phyloP scores from a whole-genome alignment of 2,797 vertebrate species.

The Pantherophis vulpinus region DNA sequence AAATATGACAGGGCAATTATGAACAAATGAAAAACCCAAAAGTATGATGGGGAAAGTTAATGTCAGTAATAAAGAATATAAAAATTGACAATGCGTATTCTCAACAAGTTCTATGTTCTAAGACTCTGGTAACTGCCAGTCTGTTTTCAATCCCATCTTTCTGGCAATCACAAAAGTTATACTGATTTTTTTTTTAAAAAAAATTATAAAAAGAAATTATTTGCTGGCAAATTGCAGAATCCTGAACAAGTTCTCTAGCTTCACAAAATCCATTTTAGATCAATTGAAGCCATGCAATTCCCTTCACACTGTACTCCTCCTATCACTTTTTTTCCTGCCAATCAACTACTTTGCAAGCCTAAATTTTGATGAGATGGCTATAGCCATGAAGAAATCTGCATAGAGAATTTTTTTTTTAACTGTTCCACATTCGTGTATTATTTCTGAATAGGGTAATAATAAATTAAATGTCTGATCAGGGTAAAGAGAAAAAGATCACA shows the following conservation, averaged over 20 bases:
- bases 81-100: background rate
- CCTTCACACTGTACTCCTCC: background rate
- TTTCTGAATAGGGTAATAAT: constrained; percentile 14
- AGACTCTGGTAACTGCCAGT: background rate
- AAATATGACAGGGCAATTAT: background rate
- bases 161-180: background rate
- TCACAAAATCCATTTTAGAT: no score
- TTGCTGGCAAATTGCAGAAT: background rate
- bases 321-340: background rate
- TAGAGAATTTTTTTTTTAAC: background rate
- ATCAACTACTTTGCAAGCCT: background rate
- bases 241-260: no score
- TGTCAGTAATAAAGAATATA: background rate
- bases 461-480: background rate
- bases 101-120: background rate
- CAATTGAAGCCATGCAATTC: background rate
- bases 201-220: background rate
- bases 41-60: background rate
- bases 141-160: background rate
- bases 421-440: constrained; percentile 2
- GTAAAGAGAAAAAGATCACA: background rate
- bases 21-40: background rate
- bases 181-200: background rate
- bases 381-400: constrained; percentile 16
- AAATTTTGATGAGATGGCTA: constrained; percentile 6